phyloP scores from a whole-genome alignment of 37 sponge, comb jelly and placozoan species.

The Haliclona indistincta region DNA sequence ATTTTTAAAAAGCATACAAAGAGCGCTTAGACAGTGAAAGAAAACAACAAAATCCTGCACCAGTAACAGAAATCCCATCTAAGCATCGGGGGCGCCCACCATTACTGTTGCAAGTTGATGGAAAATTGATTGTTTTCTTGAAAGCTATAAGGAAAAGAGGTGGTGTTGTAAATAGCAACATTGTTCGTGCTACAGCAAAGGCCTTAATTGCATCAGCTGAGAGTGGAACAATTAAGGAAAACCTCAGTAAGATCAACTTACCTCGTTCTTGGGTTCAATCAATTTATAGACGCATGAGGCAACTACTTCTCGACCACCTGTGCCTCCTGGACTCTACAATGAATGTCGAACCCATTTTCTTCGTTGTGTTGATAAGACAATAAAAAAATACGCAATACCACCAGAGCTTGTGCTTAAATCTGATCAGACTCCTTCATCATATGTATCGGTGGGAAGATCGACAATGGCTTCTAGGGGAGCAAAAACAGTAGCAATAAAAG shows the following conservation, averaged over 20 bases:
- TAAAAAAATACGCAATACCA: constrained; percentile 27
- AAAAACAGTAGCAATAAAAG: constrained; percentile 18
- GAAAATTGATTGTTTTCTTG: constrained; percentile 24
- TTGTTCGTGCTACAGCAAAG: constrained; percentile 36
- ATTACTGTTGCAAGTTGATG: constrained; percentile 19
- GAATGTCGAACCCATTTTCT: constrained; percentile 15
- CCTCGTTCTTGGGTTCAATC: constrained; percentile 43
- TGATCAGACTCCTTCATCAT: constrained; percentile 38
- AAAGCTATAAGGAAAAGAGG: constrained; percentile 21
- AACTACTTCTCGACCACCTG: constrained; percentile 22
- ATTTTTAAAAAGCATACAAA: constrained; percentile 37
- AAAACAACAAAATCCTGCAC: constrained; percentile 31
- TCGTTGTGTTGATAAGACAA: constrained; percentile 9
- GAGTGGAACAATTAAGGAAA: not conserved
- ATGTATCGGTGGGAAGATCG: constrained; percentile 20
- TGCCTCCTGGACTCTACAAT: constrained; percentile 13
- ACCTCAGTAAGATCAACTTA: constrained; percentile 12
- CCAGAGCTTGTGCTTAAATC: constrained; percentile 34
- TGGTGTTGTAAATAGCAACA: constrained; percentile 33
- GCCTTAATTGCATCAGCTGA: constrained; percentile 11
- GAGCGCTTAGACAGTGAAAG: constrained; percentile 9
- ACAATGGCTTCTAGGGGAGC: constrained; percentile 28
- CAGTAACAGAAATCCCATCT: constrained; percentile 9
- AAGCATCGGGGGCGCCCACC: constrained; percentile 31
- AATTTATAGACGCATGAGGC: constrained; percentile 43